These are phyloP conservation scores for Riparia riparia DNA, from an alignment of 2,113 vertebrate species.

Conservation along the genomic window DNA sequence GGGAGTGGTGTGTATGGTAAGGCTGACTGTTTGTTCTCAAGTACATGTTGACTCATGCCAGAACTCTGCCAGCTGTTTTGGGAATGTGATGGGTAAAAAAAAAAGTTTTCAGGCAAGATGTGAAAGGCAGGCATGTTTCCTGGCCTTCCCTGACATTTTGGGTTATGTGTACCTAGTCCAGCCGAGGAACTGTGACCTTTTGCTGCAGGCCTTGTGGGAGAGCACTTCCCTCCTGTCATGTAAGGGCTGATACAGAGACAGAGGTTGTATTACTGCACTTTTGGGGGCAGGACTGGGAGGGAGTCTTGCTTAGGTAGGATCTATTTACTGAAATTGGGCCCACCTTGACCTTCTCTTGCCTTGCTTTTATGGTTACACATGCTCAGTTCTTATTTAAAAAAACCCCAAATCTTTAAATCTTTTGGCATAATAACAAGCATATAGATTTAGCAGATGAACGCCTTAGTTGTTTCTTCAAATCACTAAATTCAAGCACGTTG, in stretches of 20 bases:
- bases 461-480: background rate
- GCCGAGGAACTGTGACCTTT: background rate
- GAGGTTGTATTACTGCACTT: background rate
- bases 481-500: background rate
- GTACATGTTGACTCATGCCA: background rate
- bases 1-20: background rate
- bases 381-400: background rate
- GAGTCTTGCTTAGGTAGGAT: background rate
- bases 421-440: background rate
- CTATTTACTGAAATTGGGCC: background rate
- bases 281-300: rapidly evolving
- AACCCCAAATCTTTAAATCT: rapidly evolving
- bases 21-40: background rate
- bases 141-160: background rate
- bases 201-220: background rate
- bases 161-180: rapidly evolving
- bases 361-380: background rate
- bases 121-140: background rate
- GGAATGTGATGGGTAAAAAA: background rate
- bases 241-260: background rate
- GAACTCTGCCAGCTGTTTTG: background rate
- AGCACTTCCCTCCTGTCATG: background rate
- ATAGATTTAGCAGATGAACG: background rate
- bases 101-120: background rate
- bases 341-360: background rate